Conservation (phyloP, 2,888 invertebrate genomes). For the Agriopis marginaria region DNA sequence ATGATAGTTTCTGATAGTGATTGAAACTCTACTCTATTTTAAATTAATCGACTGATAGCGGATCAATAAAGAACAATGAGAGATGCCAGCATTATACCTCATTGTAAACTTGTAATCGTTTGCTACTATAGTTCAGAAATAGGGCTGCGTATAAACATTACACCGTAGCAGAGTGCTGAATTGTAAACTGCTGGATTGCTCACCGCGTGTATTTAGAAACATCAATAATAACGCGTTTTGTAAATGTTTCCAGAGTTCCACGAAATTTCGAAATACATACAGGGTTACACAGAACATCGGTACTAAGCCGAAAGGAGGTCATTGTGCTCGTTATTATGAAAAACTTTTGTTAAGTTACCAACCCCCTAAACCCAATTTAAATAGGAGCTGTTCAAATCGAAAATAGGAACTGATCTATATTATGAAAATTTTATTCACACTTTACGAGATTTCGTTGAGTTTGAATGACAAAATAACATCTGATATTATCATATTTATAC, state of each 20-base stretch:
- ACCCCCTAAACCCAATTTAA: too few relatives aligned
- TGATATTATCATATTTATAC: too few relatives aligned
- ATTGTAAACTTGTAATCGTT: conserved; percentile 47
- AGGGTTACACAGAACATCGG: too few relatives aligned
- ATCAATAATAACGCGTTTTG: conserved; percentile 49
- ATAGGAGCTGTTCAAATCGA: too few relatives aligned
- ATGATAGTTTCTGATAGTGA: background rate
- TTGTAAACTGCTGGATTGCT: conserved; percentile 54
- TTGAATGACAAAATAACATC: too few relatives aligned
- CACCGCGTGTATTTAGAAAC: conserved; percentile 55
- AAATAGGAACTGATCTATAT: too few relatives aligned
- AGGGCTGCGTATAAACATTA: conserved; percentile 58
- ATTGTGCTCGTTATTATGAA: too few relatives aligned
- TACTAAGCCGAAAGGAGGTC: too few relatives aligned
- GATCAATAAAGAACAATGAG: conserved; percentile 39
- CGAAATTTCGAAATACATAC: conserved; percentile 44
- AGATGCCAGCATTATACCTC: conserved; percentile 33
- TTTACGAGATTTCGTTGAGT: too few relatives aligned
- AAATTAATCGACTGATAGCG: conserved; percentile 2
- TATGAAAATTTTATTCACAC: too few relatives aligned
- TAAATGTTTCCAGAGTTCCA: conserved; percentile 48
- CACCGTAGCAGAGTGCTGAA: conserved; percentile 48
- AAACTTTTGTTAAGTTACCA: too few relatives aligned
- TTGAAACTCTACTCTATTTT: conserved; percentile 21
- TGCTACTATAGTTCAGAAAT: conserved; percentile 56